Percentiles rank a stretch among this genome's conserved stretches.
Evolutionary conservation across 2,797 vertebrate genomes (phyloP).

Genomic region (Sebastes diaconus): DNA sequence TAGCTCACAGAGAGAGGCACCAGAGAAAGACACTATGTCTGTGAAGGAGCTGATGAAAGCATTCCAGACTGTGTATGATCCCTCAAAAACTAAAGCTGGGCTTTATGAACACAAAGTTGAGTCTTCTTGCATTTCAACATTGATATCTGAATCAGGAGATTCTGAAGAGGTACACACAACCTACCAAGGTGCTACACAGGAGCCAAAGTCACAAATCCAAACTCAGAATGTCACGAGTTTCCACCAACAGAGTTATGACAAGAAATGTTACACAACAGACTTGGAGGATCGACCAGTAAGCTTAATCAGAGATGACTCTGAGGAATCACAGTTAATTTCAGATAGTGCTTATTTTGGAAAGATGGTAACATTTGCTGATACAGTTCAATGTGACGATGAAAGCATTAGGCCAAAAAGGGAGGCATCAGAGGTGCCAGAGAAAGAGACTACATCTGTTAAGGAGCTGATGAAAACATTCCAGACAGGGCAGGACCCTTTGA

Average conservation of each 20-base stretch:
- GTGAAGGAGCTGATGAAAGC: constrained; percentile 91
- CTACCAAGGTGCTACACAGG: neutral
- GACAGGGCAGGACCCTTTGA: constrained; percentile 88
- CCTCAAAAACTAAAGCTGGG: constrained; percentile 85
- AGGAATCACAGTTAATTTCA: constrained; percentile 34
- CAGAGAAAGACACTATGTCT: constrained; percentile 86
- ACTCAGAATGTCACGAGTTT: neutral
- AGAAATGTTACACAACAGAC: constrained; percentile 4
- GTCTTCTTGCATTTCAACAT: constrained; percentile 13
- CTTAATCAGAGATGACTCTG: constrained; percentile 12
- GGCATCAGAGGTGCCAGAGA: constrained; percentile 1
- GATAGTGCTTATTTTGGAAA: constrained; percentile 18
- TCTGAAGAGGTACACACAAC: constrained; percentile 2
- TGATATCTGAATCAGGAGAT: constrained; percentile 42
- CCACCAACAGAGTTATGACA: neutral
- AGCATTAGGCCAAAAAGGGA: neutral
- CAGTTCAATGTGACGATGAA: constrained; percentile 8
- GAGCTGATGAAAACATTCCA: constrained; percentile 93
- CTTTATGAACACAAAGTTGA: constrained; percentile 86
- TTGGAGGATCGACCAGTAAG: neutral
- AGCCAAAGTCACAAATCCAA: constrained; percentile 16
- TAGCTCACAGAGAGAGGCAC: neutral
- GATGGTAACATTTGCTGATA: constrained; percentile 16
- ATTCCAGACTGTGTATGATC: constrained; percentile 90
- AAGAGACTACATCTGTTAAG: constrained; percentile 89